Conservation (phyloP, 2,113 vertebrate species). For the Seriola quinqueradiata region DNA sequence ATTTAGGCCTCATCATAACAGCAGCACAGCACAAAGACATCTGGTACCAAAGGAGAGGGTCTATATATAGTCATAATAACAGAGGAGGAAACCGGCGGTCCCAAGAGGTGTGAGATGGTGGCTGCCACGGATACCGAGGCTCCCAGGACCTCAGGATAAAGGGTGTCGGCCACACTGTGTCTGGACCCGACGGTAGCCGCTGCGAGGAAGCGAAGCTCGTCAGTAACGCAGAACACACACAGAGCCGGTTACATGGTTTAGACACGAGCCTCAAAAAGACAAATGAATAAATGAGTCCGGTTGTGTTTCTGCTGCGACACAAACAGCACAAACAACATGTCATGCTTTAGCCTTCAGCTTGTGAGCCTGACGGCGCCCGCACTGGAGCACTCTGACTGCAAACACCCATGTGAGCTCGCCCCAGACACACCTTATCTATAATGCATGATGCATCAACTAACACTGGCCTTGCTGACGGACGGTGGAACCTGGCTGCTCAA, state of each 20-base stretch:
- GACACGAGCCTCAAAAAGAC: slow-evolving; percentile 26
- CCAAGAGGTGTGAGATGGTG: slow-evolving; percentile 71
- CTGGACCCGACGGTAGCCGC: slow-evolving; percentile 14
- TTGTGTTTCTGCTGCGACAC: slow-evolving; percentile 37
- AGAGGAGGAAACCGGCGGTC: slow-evolving; percentile 70
- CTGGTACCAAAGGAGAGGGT: slow-evolving; percentile 50
- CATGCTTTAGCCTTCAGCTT: slow-evolving; percentile 44
- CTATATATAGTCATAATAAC: slow-evolving; percentile 79
- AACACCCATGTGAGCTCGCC: slow-evolving; percentile 60
- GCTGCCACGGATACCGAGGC: slow-evolving; percentile 67
- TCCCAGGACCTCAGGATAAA: slow-evolving; percentile 29
- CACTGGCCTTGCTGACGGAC: slow-evolving; percentile 54
- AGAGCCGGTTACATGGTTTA: neutral
- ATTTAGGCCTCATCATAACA: slow-evolving; percentile 40
- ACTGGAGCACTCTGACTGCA: slow-evolving; percentile 54
- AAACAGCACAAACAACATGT: slow-evolving; percentile 45
- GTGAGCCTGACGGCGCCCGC: slow-evolving; percentile 36
- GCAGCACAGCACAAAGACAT: slow-evolving; percentile 60
- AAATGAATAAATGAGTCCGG: slow-evolving; percentile 30
- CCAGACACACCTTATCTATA: slow-evolving; percentile 81
- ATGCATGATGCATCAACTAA: slow-evolving; percentile 81
- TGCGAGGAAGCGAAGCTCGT: neutral
- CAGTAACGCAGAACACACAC: neutral
- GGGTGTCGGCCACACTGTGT: slow-evolving; percentile 35
- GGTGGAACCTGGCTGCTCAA: slow-evolving; percentile 33